phyloP scores from a whole-genome alignment of 1,140 invertebrate genomes.

The Conus ventricosus region DNA sequence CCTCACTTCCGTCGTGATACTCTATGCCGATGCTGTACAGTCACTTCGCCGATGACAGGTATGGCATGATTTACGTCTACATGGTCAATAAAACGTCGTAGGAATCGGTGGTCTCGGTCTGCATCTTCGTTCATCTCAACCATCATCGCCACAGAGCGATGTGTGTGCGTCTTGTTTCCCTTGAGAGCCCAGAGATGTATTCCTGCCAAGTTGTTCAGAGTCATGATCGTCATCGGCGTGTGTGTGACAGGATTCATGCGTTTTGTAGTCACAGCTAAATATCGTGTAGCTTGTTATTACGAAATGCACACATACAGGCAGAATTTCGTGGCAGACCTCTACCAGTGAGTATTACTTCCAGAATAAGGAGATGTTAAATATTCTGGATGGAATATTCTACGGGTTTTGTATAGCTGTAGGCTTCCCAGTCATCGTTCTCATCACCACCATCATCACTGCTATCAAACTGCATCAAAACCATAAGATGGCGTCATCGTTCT shows the following conservation, averaged over 20 bases:
- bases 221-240: not conserved
- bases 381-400: slow-evolving; percentile 11
- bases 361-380: not conserved
- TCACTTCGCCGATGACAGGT: not conserved
- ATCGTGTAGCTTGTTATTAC: not conserved
- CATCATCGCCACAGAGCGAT: not conserved
- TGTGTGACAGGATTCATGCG: not conserved
- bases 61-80: not conserved
- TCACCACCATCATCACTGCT: not conserved
- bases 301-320: not conserved
- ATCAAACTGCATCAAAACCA: slow-evolving; percentile 2
- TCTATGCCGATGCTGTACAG: not conserved
- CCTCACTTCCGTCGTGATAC: not conserved
- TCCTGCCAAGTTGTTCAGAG: not conserved
- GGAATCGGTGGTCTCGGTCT: not conserved
- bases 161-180: not conserved
- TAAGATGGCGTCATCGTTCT: not conserved
- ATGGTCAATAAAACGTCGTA: not conserved
- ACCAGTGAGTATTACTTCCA: not conserved
- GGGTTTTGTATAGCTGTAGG: not conserved
- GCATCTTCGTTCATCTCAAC: not conserved
- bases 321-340: not conserved
- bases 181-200: not conserved
- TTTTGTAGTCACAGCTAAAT: not conserved
- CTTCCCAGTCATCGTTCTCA: slow-evolving; percentile 1